These are phyloP conservation scores for Erebia epiphron DNA, from an alignment of 2,888 invertebrate species.

Conservation along the genomic window DNA sequence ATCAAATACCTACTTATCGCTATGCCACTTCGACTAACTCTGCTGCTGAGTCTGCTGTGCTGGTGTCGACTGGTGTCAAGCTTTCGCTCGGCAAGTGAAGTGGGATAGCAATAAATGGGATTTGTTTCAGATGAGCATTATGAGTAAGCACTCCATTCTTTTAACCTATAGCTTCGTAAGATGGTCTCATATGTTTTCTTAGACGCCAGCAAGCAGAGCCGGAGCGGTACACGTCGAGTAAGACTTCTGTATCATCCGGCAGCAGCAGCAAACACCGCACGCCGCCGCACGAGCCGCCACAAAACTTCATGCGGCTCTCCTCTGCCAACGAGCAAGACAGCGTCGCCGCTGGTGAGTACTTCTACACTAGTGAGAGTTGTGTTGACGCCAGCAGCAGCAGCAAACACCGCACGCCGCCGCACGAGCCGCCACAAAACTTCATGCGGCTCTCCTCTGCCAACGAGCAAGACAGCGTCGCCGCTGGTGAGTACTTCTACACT, in stretches of 20 bases:
- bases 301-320: conserved; percentile 67
- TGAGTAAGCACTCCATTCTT: not conserved
- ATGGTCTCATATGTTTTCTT: not conserved
- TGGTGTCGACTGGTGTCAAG: too few species aligned
- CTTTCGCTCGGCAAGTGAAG: too few species aligned
- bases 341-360: conserved; percentile 59
- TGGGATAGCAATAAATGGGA: too few species aligned
- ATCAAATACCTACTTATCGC: too few species aligned
- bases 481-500: conserved; percentile 46
- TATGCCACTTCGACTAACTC: too few species aligned
- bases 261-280: conserved; percentile 68
- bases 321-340: conserved; percentile 74
- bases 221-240: conserved; percentile 71
- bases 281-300: conserved; percentile 61
- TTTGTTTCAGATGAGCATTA: too few species aligned
- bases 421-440: conserved; percentile 65
- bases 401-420: conserved; percentile 63
- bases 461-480: conserved; percentile 72
- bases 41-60: too few species aligned
- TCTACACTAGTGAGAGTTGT: not conserved
- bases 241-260: conserved; percentile 68
- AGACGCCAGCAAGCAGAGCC: conserved; percentile 79
- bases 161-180: not conserved
- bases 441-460: conserved; percentile 71
- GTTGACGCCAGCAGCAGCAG: conserved; percentile 59